A percentile compares a stretch with the other conserved stretches of the same genome.
Evolutionary conservation across 2,888 invertebrate genomes (phyloP).

Genomic region (Germaria angustata): DNA sequence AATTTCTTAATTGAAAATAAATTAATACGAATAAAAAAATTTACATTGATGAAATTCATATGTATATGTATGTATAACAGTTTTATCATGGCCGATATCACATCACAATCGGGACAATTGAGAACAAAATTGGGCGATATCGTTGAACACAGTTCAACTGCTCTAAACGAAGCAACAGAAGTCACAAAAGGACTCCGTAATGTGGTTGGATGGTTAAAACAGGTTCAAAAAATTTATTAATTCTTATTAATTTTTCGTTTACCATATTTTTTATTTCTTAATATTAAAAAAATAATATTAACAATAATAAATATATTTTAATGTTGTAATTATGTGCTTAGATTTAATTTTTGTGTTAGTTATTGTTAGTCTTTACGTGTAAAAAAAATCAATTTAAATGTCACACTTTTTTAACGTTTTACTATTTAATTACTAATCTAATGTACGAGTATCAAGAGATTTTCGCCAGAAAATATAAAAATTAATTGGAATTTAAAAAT

Average conservation of each 20-base stretch:
- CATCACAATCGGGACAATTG: constrained; percentile 81
- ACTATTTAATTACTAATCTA: background rate
- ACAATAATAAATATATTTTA: background rate
- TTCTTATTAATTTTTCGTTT: constrained; percentile 14
- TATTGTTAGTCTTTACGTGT: background rate
- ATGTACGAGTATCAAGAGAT: background rate
- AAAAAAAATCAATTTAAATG: background rate
- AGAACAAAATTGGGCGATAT: constrained; percentile 87
- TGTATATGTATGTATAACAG: too few species aligned
- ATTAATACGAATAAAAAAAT: constrained; percentile 5
- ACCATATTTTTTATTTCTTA: constrained; percentile 10
- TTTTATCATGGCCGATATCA: constrained; percentile 72
- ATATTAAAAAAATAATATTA: constrained; percentile 9
- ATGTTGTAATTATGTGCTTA: constrained; percentile 34
- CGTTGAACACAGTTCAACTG: constrained; percentile 85
- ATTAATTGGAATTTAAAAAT: background rate
- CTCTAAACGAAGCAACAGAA: constrained; percentile 81
- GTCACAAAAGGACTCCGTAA: constrained; percentile 86
- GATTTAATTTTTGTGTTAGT: background rate
- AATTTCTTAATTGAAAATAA: background rate
- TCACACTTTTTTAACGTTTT: background rate
- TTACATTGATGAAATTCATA: constrained; percentile 38
- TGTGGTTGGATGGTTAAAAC: constrained; percentile 91
- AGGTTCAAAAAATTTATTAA: constrained; percentile 80
- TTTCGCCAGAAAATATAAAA: background rate